These are phyloP conservation scores for Anthopleura sola DNA, from an alignment of 64 coral and sea anemone species.

Conservation along the genomic window DNA sequence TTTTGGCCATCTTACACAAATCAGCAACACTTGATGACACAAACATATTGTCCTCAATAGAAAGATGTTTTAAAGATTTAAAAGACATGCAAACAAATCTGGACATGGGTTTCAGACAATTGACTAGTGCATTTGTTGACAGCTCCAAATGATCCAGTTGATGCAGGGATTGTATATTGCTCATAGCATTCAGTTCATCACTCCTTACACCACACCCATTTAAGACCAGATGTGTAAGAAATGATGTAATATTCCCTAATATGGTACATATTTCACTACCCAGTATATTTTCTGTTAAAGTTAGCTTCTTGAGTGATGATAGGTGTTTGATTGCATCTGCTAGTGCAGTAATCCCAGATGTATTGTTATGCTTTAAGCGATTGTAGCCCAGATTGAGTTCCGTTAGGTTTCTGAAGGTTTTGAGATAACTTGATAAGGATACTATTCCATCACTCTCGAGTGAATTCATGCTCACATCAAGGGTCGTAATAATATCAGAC, in stretches of 20 bases:
- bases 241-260: slow-evolving; percentile 10
- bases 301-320: slow-evolving; percentile 33
- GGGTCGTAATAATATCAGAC: slow-evolving; percentile 25
- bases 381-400: slow-evolving; percentile 55
- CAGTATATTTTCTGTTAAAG: slow-evolving; percentile 41
- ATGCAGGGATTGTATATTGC: not conserved
- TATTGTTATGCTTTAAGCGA: not conserved
- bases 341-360: slow-evolving; percentile 12
- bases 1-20: slow-evolving; percentile 39
- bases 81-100: slow-evolving; percentile 48
- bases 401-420: slow-evolving; percentile 31
- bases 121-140: slow-evolving; percentile 18
- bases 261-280: slow-evolving; percentile 18
- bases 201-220: slow-evolving; percentile 39
- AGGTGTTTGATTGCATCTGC: slow-evolving; percentile 34
- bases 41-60: slow-evolving; percentile 53
- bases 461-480: slow-evolving; percentile 33
- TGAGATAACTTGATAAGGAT: slow-evolving; percentile 13
- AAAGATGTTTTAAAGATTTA: slow-evolving; percentile 25
- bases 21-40: slow-evolving; percentile 13
- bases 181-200: slow-evolving; percentile 9
- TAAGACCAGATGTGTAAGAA: slow-evolving; percentile 32
- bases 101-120: slow-evolving; percentile 4
- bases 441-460: slow-evolving; percentile 24
- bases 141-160: slow-evolving; percentile 42